phyloP scores from a whole-genome alignment of 2,797 vertebrate genomes.

The Limosa lapponica region DNA sequence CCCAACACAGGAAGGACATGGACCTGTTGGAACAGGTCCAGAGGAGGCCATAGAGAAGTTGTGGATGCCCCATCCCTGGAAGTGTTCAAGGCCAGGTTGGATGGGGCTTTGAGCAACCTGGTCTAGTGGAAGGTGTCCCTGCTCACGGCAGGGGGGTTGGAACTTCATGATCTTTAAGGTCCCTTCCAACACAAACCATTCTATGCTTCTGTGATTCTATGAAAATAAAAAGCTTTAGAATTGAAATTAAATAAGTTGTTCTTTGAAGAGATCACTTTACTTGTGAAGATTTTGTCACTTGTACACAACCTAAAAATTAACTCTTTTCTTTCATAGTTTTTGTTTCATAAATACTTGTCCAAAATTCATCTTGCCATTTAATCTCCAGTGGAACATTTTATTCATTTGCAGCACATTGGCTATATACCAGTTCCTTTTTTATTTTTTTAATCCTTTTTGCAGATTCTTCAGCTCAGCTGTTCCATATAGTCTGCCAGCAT shows the following conservation, averaged over 20 bases:
- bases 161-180: neutral
- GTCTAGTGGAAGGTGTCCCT: neutral
- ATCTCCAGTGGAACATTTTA: conserved; percentile 23
- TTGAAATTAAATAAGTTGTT: neutral
- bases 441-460: neutral
- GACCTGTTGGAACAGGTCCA: neutral
- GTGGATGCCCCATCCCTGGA: neutral
- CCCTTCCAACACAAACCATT: neutral
- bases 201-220: neutral
- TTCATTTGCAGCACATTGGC: conserved; percentile 39
- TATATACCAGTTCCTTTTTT: neutral
- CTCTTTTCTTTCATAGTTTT: neutral
- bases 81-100: neutral
- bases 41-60: neutral
- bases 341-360: conserved; percentile 2
- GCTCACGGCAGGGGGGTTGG: neutral
- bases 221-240: neutral
- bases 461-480: conserved; percentile 65
- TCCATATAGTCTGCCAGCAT: conserved; percentile 47
- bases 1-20: neutral
- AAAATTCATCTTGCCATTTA: conserved; percentile 5
- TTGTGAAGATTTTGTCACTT: neutral
- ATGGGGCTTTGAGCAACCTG: neutral
- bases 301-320: neutral
- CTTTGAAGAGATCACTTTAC: neutral